These are phyloP conservation scores for Cabera pusaria DNA, from an alignment of 2,888 invertebrate species.

Conservation along the genomic window DNA sequence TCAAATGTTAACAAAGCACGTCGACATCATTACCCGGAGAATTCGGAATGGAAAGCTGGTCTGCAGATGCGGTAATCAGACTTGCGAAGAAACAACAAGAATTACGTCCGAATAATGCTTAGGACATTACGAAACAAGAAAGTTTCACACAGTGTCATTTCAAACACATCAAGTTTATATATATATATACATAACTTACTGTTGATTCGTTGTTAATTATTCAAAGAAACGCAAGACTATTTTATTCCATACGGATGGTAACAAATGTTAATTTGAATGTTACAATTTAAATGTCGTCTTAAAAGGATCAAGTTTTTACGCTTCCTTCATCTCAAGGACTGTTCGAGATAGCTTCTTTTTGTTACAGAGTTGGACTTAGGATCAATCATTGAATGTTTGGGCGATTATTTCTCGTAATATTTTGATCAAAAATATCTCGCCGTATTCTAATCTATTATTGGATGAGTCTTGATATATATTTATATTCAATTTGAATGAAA, in stretches of 20 bases:
- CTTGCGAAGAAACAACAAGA: conserved; percentile 65
- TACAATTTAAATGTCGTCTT: conserved; percentile 23
- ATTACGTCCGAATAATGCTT: conserved; percentile 61
- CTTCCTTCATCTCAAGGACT: conserved; percentile 46
- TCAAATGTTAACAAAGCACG: conserved; percentile 61
- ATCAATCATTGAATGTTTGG: too few relatives aligned
- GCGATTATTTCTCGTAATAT: too few relatives aligned
- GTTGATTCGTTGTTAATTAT: too few relatives aligned
- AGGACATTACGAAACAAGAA: conserved; percentile 73
- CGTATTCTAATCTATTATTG: too few relatives aligned
- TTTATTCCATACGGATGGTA: too few relatives aligned
- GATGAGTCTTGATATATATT: too few relatives aligned
- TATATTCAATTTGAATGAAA: too few relatives aligned
- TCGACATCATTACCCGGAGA: conserved; percentile 35
- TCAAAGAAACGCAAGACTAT: too few relatives aligned
- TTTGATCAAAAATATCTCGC: too few relatives aligned
- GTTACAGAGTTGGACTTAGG: conserved; percentile 18
- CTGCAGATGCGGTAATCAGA: conserved; percentile 61
- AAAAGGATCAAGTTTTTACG: conserved; percentile 40
- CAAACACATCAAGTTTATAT: neutral
- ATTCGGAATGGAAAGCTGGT: conserved; percentile 45
- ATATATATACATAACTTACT: too few relatives aligned
- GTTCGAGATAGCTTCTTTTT: conserved; percentile 16
- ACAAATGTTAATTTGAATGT: conserved; percentile 35
- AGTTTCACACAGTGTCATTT: conserved; percentile 41